Base-by-base conservation (phyloP, 2,888 invertebrate genomes). In the Xanthorhoe designata region DNA sequence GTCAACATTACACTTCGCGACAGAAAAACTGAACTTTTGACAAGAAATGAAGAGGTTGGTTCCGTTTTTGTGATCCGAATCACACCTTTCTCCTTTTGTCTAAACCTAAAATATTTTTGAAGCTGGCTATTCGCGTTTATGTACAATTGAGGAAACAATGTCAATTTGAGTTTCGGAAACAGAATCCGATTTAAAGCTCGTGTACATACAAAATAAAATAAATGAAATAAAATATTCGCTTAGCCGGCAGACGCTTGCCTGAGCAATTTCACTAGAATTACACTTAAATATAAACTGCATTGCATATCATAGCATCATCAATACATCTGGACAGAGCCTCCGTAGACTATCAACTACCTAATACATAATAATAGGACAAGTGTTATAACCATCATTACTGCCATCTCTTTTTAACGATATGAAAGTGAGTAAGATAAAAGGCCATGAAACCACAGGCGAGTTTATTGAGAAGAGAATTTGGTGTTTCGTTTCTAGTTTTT, bases 41-140 rank as follows among this genome's bases (percentile, higher is more conserved):
- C 10, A 10, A 32, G 32, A 42, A 42, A 42, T 13, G 13, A 38
- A 9, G 35, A 8, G 35, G 2, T 35, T 9, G 1, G 38, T 13
- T 42, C 38, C 3, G 10, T 42, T 1, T 42, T 13, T 42, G 0
- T 38, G 32, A 3, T 24, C 24, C 24, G 24, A 24, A 24, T 32
- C 32, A 4, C 32, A 7, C 32, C 32, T 32, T 24, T 24, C 24
- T 24, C 47, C 24, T 17, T 13, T n/a, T 50, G 56, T 57, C 47
- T 69, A 59, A 70, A 74, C 75, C 61, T 68, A 72, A 52, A 68
- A 74, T 83, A 82, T 80, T 82, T 79, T 78, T 79, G 80, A 83
- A 82, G 80, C 82, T 80, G 83, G 74, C 82, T 72, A 71, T 75
- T 69, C 75, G 73, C 72, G 75, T 73, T 73, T 78, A 78, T 77